A percentile compares a stretch with the other conserved stretches of the same genome.
These are phyloP conservation scores for Hydraecia micacea DNA, from an alignment of 2,888 invertebrate species.

Conservation along the genomic window DNA sequence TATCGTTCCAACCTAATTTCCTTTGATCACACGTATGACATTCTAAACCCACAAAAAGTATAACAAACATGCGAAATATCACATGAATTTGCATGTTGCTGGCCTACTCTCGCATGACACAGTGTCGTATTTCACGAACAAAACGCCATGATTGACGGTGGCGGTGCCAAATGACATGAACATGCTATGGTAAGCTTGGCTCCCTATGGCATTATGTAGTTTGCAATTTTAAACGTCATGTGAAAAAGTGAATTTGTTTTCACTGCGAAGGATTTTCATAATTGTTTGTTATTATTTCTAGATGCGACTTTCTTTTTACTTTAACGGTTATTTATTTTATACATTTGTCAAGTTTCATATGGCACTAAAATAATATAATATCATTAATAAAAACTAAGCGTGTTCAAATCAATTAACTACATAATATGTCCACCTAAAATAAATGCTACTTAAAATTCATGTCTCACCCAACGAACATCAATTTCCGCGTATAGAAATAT, in stretches of 20 bases:
- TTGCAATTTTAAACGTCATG: conserved; percentile 49
- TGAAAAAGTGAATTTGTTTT: conserved; percentile 32
- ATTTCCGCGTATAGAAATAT: conserved; percentile 27
- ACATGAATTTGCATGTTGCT: conserved; percentile 56
- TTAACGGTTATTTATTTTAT: not conserved
- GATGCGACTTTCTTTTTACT: not conserved
- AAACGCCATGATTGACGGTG: conserved; percentile 62
- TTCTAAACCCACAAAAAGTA: conserved; percentile 42
- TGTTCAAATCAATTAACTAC: conserved; percentile 7
- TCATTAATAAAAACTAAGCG: not conserved
- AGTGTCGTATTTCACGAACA: conserved; percentile 55
- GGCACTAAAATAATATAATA: not conserved
- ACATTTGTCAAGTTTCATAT: not conserved
- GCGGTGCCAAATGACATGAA: conserved; percentile 49
- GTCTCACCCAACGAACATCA: conserved; percentile 26
- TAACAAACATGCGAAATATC: conserved; percentile 59
- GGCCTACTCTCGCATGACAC: conserved; percentile 63
- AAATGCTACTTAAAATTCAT: conserved; percentile 30
- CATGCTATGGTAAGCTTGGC: conserved; percentile 45
- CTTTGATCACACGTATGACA: conserved; percentile 33
- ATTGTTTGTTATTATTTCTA: conserved; percentile 3
- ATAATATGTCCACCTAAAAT: conserved; percentile 29
- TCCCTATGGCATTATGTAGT: conserved; percentile 37
- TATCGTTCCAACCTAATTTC: conserved; percentile 43
- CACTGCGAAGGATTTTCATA: not conserved